Evolutionary conservation across 2,888 invertebrate species (phyloP), one percentile per base, ranked within the genome.

Genomic region (Chouioia cunea): DNA sequence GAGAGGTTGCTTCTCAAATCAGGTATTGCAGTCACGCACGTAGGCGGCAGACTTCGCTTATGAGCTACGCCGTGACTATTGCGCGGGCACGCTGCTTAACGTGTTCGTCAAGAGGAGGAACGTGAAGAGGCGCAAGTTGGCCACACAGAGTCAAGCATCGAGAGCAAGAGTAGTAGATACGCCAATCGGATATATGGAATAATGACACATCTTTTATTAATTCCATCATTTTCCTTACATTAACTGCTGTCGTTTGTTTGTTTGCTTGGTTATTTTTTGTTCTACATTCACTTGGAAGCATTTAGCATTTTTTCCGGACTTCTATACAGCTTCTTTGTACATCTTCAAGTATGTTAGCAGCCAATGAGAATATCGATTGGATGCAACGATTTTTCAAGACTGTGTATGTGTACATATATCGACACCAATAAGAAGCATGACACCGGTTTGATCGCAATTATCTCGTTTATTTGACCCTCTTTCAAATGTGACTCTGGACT

Each of bases 41-140:
- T 18, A 36, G 93, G 92, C 87, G 94, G 93, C 88, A 95, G 91
- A 87, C 93, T 91, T 83, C 92, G 91, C 88, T 91, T 91, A 90
- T 93, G 94, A 85, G 92, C 91, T 88, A 95, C 94, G 87, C 94
- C 95, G 88, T 93, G 93, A 89, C 89, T 91, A 91, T 94, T 95
- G 88, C 92, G 89, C 86, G 89, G 89, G 86, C 88, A 89, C 87
- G 87, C 88, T 87, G 88, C 87, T 87, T 83, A 60, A 58, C 57
- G 65, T 65, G 65, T 72, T 72, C 72, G 53, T 65, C 69, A 64
- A 67, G 72, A 81, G 83, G 84, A 84, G 80, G 83, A 81, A 82
- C 83, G 79, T 80, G 83, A 82, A 57, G 66, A 66, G 76, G 44
- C 59, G 66, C 69, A 36, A 36, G 47, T 67, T 44, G 67, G 77